phyloP scores from a whole-genome alignment of 2,113 vertebrate species.

The Camelus dromedarius region DNA sequence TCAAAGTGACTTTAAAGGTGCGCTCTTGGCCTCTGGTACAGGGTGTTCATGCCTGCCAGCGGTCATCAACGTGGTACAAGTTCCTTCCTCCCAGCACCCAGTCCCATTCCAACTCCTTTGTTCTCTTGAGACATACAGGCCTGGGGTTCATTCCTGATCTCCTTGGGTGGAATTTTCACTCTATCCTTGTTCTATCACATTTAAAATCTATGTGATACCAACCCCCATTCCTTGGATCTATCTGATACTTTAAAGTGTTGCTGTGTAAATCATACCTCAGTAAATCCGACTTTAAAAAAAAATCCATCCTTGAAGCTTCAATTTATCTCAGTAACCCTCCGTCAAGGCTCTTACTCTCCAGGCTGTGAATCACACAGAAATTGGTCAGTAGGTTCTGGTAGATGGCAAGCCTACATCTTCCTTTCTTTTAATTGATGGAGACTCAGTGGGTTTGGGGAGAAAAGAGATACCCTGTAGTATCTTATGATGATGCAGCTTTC shows the following conservation, averaged over 20 bases:
- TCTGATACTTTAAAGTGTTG: not conserved
- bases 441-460: slow-evolving; percentile 47
- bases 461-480: not conserved
- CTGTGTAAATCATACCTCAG: not conserved
- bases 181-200: not conserved
- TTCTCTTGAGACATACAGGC: not conserved
- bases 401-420: slow-evolving; percentile 74
- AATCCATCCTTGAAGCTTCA: not conserved
- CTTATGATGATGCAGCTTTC: slow-evolving; percentile 21
- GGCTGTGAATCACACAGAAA: slow-evolving; percentile 3
- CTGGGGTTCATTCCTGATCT: not conserved
- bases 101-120: not conserved
- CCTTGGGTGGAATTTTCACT: not conserved
- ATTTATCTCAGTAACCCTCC: not conserved
- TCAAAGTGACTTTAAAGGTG: slow-evolving; percentile 78
- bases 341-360: not conserved
- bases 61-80: not conserved
- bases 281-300: not conserved
- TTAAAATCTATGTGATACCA: not conserved
- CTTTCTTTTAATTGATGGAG: not conserved
- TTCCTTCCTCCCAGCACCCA: not conserved
- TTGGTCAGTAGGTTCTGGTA: slow-evolving; percentile 46
- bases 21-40: slow-evolving; percentile 73
- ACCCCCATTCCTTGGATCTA: not conserved
- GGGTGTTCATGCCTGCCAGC: not conserved